These are phyloP conservation scores for Rhincodon typus DNA, from an alignment of 2,797 vertebrate genomes.

Conservation along the genomic window DNA sequence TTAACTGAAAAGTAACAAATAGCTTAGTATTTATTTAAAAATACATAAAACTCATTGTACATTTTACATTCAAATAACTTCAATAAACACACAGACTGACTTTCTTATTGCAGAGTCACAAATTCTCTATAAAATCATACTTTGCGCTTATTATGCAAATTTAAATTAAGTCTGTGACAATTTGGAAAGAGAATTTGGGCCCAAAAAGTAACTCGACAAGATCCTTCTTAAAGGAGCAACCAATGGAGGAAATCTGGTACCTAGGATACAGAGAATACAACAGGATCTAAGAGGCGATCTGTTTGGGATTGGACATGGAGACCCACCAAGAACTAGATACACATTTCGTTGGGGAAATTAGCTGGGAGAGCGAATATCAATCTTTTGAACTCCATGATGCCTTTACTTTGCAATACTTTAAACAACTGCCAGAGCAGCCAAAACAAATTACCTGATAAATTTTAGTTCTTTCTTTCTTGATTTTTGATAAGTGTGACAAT, in stretches of 20 bases:
- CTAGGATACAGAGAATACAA: not conserved
- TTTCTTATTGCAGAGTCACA: not conserved
- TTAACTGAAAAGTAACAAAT: not conserved
- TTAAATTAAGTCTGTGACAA: not conserved
- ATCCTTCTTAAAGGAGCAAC: not conserved
- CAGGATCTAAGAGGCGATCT: not conserved
- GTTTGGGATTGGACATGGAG: not conserved
- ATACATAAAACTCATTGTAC: not conserved
- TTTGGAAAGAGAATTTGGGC: not conserved
- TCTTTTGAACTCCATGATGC: not conserved
- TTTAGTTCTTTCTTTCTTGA: not conserved
- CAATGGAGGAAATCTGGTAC: not conserved
- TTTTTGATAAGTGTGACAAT: not conserved
- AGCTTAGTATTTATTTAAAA: not conserved
- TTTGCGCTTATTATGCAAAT: not conserved
- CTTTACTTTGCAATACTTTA: not conserved
- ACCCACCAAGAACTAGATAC: not conserved
- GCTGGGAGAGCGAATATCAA: not conserved
- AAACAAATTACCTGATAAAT: not conserved
- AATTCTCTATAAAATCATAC: not conserved
- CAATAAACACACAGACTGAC: not conserved
- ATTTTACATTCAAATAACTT: slow-evolving; percentile 1
- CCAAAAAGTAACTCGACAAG: not conserved
- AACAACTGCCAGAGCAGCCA: not conserved
- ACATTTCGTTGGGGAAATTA: not conserved